Percentiles rank a stretch among this genome's conserved stretches.
These are phyloP conservation scores for Steatocranus sp. DNA, from an alignment of 2,797 vertebrate genomes.

Conservation along the genomic window DNA sequence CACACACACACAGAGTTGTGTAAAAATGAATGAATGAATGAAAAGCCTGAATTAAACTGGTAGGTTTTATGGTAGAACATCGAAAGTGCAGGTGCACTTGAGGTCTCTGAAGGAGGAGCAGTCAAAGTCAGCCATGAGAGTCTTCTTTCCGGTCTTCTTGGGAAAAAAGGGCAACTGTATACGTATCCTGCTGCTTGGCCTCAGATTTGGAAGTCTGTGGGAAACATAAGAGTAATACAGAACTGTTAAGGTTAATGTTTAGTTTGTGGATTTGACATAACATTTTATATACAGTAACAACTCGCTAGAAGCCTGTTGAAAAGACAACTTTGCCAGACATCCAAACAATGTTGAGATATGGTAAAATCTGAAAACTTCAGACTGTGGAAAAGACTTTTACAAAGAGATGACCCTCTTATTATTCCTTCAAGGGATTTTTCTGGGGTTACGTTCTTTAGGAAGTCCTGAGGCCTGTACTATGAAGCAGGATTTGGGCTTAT, in stretches of 20 bases:
- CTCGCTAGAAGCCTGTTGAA: neutral
- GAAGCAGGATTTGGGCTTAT: neutral
- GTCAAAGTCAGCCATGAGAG: slow-evolving; percentile 64
- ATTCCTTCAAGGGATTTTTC: neutral
- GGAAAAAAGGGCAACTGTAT: neutral
- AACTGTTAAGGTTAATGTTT: neutral
- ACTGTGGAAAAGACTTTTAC: neutral
- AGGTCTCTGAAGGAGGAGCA: slow-evolving; percentile 72
- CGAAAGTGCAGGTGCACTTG: slow-evolving; percentile 31
- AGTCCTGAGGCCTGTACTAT: neutral
- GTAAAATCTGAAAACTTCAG: neutral
- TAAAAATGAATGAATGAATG: neutral
- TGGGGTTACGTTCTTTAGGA: neutral
- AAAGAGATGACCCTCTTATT: neutral
- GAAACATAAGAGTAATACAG: neutral
- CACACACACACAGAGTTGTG: neutral
- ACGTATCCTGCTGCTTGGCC: fast-evolving
- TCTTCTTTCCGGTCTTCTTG: slow-evolving; percentile 58
- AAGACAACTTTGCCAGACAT: neutral
- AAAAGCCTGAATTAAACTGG: neutral
- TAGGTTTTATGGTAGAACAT: neutral
- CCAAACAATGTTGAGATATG: neutral
- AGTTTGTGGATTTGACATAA: neutral
- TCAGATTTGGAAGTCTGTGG: slow-evolving; percentile 34
- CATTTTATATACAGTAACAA: neutral